These are phyloP conservation scores for Podargus strigoides DNA, from an alignment of 2,797 vertebrate genomes.

Conservation along the genomic window DNA sequence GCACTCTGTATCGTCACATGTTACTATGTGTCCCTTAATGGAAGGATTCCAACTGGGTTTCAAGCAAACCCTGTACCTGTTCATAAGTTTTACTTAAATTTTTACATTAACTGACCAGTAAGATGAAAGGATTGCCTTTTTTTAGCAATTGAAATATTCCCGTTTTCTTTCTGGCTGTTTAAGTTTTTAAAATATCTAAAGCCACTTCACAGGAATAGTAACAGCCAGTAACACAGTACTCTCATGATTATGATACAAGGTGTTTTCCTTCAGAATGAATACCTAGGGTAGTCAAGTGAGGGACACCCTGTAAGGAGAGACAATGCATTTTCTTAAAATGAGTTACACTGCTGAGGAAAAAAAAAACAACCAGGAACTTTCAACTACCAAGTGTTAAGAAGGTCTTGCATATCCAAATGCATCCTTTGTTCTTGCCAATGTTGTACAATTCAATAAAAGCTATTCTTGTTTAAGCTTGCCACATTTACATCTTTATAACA, in stretches of 20 bases:
- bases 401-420: background rate
- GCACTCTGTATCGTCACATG: background rate
- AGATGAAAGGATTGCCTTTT: background rate
- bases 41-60: background rate
- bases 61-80: background rate
- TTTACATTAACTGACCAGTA: background rate
- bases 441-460: background rate
- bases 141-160: background rate
- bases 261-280: background rate
- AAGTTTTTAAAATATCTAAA: background rate
- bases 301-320: background rate
- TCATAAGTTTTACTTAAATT: background rate
- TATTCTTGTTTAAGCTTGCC: background rate
- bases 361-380: background rate
- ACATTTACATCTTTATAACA: background rate
- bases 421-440: background rate
- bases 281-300: background rate
- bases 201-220: background rate
- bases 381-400: background rate
- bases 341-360: background rate
- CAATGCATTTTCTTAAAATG: background rate
- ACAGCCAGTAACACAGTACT: background rate
- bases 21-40: background rate
- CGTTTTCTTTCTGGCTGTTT: background rate
- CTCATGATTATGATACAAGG: background rate